phyloP scores from a whole-genome alignment of 2,888 invertebrate species.

The Tribolium freemani region DNA sequence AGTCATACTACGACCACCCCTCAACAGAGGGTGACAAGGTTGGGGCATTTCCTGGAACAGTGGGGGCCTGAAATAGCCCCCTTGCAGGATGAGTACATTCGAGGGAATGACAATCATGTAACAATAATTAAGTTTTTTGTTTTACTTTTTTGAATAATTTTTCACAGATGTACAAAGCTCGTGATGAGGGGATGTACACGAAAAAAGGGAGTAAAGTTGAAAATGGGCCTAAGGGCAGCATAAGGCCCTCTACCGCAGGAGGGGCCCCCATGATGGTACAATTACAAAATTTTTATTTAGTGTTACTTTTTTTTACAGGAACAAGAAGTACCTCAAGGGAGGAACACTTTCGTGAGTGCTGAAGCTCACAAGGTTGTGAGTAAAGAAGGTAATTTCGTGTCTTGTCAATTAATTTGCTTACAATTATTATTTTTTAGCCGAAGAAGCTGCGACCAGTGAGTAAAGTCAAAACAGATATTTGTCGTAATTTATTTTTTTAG shows the following conservation, averaged over 20 bases:
- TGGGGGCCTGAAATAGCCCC: conserved; percentile 77
- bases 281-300: background rate
- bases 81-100: conserved; percentile 55
- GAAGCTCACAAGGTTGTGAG: background rate
- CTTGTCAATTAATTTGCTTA: too few relatives aligned
- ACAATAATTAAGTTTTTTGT: background rate
- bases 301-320: background rate
- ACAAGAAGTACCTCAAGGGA: conserved; percentile 1
- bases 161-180: conserved; percentile 55
- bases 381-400: background rate
- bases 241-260: background rate
- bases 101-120: conserved; percentile 63
- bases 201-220: background rate
- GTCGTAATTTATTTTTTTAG: too few relatives aligned
- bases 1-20: conserved; percentile 82
- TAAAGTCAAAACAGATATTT: too few relatives aligned
- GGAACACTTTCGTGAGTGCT: background rate
- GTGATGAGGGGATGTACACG: conserved; percentile 45
- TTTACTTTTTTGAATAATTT: background rate
- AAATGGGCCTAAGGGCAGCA: background rate
- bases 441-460: too few relatives aligned
- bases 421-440: too few relatives aligned
- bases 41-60: conserved; percentile 77
- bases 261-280: background rate
- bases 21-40: conserved; percentile 77